Conservation (phyloP, 2,888 invertebrate species). For the Ochropleura plecta region DNA sequence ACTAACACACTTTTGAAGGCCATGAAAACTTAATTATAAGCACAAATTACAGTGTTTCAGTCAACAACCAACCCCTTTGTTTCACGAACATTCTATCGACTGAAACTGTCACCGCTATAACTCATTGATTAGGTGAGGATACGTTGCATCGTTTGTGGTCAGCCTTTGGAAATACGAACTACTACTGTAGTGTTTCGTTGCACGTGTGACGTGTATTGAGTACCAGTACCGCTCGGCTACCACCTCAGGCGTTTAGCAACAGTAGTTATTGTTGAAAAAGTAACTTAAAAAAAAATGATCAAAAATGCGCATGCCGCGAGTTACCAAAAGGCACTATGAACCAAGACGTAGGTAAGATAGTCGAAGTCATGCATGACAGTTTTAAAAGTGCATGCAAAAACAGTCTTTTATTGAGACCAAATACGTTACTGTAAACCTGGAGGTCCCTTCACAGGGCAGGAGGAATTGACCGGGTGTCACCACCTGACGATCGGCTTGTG, state of each 20-base stretch:
- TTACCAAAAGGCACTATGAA: too few relatives aligned
- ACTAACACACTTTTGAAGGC: background rate
- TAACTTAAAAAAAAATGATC: background rate
- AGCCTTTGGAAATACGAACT: constrained; percentile 26
- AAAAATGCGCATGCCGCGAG: background rate
- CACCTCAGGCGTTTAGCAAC: background rate
- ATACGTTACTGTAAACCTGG: background rate
- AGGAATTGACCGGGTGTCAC: too few relatives aligned
- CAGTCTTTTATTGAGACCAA: background rate
- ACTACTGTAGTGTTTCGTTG: constrained; percentile 29
- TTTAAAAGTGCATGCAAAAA: background rate
- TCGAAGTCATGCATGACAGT: background rate
- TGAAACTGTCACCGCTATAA: constrained; percentile 61
- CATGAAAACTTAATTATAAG: constrained; percentile 9
- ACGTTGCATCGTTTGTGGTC: constrained; percentile 43
- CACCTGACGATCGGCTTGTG: too few relatives aligned
- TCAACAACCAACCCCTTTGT: constrained; percentile 35
- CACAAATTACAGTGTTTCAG: constrained; percentile 25
- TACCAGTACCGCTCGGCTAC: background rate
- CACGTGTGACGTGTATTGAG: constrained; percentile 1
- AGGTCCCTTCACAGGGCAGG: background rate
- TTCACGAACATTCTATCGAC: constrained; percentile 23
- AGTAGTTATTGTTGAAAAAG: too few relatives aligned
- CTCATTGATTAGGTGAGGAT: constrained; percentile 70
- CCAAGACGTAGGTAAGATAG: background rate